Conservation (phyloP, 2,888 invertebrate species). For the Dryobotodes eremita region DNA sequence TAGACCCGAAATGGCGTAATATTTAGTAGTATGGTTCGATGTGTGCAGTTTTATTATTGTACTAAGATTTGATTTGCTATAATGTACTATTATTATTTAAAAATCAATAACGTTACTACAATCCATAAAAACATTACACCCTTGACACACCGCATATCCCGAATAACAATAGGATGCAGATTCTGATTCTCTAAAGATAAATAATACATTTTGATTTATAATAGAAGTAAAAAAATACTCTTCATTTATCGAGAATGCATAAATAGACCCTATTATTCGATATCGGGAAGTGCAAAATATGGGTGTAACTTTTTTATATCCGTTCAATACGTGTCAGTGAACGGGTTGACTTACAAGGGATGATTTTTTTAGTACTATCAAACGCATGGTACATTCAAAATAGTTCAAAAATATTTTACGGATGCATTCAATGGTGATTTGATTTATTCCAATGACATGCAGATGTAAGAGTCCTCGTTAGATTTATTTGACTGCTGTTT, state of each 20-base stretch:
- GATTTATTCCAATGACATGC: constrained; percentile 91
- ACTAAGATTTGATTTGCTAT: constrained; percentile 29
- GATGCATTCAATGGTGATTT: constrained; percentile 90
- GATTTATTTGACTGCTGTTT: constrained; percentile 90
- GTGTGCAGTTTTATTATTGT: constrained; percentile 43
- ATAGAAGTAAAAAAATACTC: constrained; percentile 90
- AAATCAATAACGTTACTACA: constrained; percentile 73
- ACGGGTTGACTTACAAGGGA: constrained; percentile 89
- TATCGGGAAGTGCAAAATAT: constrained; percentile 90
- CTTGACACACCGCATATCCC: constrained; percentile 90
- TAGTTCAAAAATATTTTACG: constrained; percentile 90
- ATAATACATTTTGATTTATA: constrained; percentile 91
- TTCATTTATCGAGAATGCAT: constrained; percentile 91
- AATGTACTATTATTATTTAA: constrained; percentile 74
- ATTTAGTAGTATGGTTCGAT: constrained; percentile 6
- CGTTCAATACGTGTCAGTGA: constrained; percentile 88
- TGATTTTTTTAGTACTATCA: constrained; percentile 79
- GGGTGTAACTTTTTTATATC: constrained; percentile 90
- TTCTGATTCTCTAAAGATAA: constrained; percentile 90
- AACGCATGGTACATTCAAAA: constrained; percentile 86
- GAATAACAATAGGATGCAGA: constrained; percentile 91
- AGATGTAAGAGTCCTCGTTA: constrained; percentile 90
- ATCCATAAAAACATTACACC: constrained; percentile 89
- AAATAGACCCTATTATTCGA: constrained; percentile 90
- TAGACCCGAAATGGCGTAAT: constrained; percentile 42